Conservation (phyloP, 2,113 vertebrate species). For the Clupea harengus region DNA sequence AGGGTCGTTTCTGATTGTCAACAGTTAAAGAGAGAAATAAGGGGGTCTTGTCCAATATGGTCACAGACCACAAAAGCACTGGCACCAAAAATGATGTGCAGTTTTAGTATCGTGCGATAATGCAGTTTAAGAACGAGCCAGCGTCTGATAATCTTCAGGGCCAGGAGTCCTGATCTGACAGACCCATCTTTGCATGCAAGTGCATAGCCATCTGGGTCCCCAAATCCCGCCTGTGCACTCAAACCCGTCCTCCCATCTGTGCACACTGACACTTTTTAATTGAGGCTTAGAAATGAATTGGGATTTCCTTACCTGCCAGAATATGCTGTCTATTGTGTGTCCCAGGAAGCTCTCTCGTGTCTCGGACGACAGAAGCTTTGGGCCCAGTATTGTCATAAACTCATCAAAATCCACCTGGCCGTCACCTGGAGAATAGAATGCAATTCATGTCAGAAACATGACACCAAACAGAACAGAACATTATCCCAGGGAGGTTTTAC, state of each 20-base stretch:
- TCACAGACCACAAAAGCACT: not conserved
- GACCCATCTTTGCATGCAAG: not conserved
- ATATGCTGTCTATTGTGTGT: conserved; percentile 96
- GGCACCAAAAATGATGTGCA: not conserved
- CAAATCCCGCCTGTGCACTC: not conserved
- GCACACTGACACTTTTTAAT: conserved; percentile 11
- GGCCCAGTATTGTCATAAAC: conserved; percentile 98
- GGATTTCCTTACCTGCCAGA: conserved; percentile 86
- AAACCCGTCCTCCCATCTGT: not conserved
- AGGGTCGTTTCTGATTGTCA: not conserved
- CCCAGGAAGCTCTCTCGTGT: conserved; percentile 93
- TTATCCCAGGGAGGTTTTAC: not conserved
- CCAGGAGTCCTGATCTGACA: not conserved
- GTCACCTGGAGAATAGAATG: conserved; percentile 76
- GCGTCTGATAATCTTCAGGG: not conserved
- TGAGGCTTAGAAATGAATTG: not conserved
- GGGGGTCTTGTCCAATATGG: not conserved
- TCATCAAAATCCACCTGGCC: conserved; percentile 97
- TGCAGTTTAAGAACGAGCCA: not conserved
- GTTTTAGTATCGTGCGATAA: not conserved
- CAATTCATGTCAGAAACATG: not conserved
- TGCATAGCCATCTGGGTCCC: not conserved
- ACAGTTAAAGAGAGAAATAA: not conserved
- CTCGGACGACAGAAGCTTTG: conserved; percentile 92
- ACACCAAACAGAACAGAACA: not conserved